These are phyloP conservation scores for Brachypodius melanocephalos DNA, from an alignment of 2,113 vertebrate species.

Conservation along the genomic window DNA sequence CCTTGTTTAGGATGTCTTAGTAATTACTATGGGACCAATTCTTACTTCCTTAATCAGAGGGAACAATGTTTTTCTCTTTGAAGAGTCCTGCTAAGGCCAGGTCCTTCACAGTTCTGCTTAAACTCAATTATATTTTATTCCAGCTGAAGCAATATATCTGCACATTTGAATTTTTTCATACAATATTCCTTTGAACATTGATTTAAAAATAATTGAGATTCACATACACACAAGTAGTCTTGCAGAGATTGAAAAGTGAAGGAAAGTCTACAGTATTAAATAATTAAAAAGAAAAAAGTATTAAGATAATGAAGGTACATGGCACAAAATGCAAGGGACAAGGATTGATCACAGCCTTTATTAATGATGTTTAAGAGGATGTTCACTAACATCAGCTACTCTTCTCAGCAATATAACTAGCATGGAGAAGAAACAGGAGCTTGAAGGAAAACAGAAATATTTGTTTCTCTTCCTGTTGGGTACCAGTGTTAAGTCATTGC, in stretches of 20 bases:
- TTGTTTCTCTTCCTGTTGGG: neutral
- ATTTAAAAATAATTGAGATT: neutral
- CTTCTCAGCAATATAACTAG: neutral
- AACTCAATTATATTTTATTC: neutral
- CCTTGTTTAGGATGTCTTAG: neutral
- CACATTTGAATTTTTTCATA: neutral
- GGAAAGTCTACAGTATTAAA: neutral
- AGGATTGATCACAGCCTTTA: neutral
- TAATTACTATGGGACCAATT: neutral
- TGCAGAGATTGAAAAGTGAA: neutral
- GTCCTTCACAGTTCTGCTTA: neutral
- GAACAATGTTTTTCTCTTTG: neutral
- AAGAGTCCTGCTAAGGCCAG: neutral
- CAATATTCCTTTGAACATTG: neutral
- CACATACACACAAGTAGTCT: neutral
- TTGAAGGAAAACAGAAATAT: neutral
- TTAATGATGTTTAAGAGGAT: neutral
- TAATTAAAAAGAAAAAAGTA: neutral
- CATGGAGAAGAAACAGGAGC: neutral
- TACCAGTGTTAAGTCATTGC: neutral
- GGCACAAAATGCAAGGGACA: neutral
- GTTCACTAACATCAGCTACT: neutral
- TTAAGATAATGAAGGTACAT: neutral
- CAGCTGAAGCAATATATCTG: neutral
- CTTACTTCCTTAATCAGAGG: neutral